phyloP scores from a whole-genome alignment of 2,113 vertebrate genomes.

The Neomonachus schauinslandi region DNA sequence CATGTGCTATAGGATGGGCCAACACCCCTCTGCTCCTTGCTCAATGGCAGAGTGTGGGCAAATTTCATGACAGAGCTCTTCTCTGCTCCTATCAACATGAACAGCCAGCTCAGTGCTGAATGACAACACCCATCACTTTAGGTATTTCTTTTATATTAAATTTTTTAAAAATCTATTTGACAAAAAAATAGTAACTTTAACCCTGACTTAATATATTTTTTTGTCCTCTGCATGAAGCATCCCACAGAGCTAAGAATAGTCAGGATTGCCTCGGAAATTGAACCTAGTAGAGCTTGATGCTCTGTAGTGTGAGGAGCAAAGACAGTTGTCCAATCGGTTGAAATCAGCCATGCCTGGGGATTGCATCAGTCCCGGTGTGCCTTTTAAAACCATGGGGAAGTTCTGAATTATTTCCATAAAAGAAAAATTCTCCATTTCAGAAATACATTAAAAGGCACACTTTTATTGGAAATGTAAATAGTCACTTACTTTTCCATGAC shows the following conservation, averaged over 20 bases:
- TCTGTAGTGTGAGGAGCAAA: neutral
- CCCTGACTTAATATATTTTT: neutral
- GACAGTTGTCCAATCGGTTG: neutral
- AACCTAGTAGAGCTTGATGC: neutral
- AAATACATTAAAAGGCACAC: conserved; percentile 27
- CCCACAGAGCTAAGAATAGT: neutral
- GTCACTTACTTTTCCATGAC: conserved; percentile 35
- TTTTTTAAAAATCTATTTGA: neutral
- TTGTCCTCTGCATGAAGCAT: neutral
- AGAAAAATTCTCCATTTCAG: conserved; percentile 4
- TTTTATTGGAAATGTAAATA: conserved; percentile 46
- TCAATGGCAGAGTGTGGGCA: neutral
- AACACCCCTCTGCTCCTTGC: neutral
- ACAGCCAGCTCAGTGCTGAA: neutral
- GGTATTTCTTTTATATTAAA: neutral
- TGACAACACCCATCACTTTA: neutral
- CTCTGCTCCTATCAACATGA: neutral
- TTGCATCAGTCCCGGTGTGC: neutral
- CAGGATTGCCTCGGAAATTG: neutral
- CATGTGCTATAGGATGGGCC: too few species aligned
- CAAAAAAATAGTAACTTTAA: neutral
- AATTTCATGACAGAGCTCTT: neutral
- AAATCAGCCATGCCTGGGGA: neutral
- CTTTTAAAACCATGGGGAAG: conserved; percentile 26
- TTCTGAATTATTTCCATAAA: neutral